These are phyloP conservation scores for Odontothrips loti DNA, from an alignment of 2,888 invertebrate species.

Conservation along the genomic window DNA sequence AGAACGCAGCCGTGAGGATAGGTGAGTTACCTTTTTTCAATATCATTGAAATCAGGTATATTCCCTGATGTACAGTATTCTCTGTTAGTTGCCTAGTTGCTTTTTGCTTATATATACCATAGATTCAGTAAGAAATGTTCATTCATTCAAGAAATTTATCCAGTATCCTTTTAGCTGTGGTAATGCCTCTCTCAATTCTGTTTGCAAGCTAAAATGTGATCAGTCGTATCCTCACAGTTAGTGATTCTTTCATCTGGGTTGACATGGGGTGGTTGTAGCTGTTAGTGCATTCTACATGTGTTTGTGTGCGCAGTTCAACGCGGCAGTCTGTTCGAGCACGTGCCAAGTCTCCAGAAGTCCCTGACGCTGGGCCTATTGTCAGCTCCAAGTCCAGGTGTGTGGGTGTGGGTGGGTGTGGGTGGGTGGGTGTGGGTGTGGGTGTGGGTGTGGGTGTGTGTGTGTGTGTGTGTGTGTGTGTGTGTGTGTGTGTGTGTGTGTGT, in stretches of 20 bases:
- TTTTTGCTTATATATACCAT: no score
- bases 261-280: not conserved
- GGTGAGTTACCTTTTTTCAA: constrained; percentile 51
- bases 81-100: no score
- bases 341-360: constrained; percentile 60
- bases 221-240: constrained; percentile 30
- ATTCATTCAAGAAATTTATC: not conserved
- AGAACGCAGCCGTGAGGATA: constrained; percentile 71
- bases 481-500: no score
- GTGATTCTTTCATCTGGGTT: not conserved
- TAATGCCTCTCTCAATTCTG: not conserved
- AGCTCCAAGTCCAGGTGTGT: constrained; percentile 54
- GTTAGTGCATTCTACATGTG: not conserved
- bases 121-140: not conserved
- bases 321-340: constrained; percentile 44
- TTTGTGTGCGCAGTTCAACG: constrained; percentile 40
- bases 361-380: constrained; percentile 46
- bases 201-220: constrained; percentile 41
- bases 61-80: no score
- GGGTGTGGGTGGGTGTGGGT: no score
- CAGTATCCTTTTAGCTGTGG: not conserved
- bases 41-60: no score
- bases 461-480: no score
- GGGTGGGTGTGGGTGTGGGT: no score
- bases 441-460: no score